phyloP scores from a whole-genome alignment of 2,797 vertebrate genomes.

The Siniperca undulata region DNA sequence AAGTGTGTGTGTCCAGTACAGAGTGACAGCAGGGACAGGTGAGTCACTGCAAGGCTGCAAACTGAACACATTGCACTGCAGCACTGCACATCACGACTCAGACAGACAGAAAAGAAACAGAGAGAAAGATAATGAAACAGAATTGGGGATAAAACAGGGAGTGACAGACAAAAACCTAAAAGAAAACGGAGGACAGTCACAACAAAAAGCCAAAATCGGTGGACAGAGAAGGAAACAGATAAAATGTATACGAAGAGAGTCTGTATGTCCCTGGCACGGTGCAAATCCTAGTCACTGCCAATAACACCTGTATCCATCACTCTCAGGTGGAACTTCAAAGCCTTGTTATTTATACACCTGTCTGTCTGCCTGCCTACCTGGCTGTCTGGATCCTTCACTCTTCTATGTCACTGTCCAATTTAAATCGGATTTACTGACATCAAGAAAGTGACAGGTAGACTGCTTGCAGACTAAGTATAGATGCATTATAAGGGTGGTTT shows the following conservation, averaged over 20 bases:
- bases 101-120: background rate
- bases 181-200: background rate
- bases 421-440: constrained; percentile 31
- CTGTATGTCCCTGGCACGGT: constrained; percentile 1
- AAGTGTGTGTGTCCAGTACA: background rate
- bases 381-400: constrained; percentile 30
- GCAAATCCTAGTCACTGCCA: constrained; percentile 50
- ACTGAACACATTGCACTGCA: constrained; percentile 85
- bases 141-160: constrained; percentile 3
- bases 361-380: constrained; percentile 31
- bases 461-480: background rate
- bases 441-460: constrained; percentile 7
- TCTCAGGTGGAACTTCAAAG: constrained; percentile 54
- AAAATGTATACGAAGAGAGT: background rate
- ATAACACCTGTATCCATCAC: constrained; percentile 66
- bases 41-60: constrained; percentile 80
- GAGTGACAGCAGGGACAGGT: constrained; percentile 77
- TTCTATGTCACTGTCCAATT: constrained; percentile 23
- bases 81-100: constrained; percentile 82
- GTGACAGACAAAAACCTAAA: background rate
- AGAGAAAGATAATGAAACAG: constrained; percentile 8
- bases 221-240: background rate
- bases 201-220: background rate
- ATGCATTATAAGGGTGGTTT: background rate
- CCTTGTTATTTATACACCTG: constrained; percentile 62